Base-by-base conservation (phyloP, 2,888 invertebrate genomes). In the Mesorhabditis sp. region DNA sequence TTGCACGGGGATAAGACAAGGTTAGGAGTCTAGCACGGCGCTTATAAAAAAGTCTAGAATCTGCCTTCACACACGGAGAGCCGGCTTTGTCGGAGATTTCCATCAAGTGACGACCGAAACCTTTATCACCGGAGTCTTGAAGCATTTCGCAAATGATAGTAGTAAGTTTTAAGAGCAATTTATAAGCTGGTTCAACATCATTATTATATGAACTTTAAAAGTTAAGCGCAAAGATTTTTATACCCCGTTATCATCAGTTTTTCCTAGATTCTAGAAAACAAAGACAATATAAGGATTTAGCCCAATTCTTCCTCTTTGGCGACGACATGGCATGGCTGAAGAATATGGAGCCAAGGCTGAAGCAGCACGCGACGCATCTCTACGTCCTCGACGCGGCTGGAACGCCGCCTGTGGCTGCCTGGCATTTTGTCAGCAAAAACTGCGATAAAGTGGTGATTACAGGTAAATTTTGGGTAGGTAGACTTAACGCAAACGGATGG, bases 401-500 rank as follows among this genome's bases (percentile, higher is more conserved):
- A 50, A 13, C 58, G 58, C 58, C 58, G n/a, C 58, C 58, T 10
- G 58, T 50, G 10, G 58, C 58, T 50, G n/a, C 58, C 7, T 50
- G 58, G 58, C 58, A 50, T 50, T 50, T 50, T n/a, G 7, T 2
- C n/a, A 13, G 10, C 7, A 10, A 50, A 2, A 2, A 50, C n/a
- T 50, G 58, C n/a, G 58, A 50, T n/a, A 50, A 50, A 50, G 58
- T 50, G 7, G 58, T 50, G 58, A 50, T 50, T n/a, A 50, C 58
- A 50, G 58, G 58, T 50, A n/a, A 50, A n/a, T 13, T n/a, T 28
- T 28, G 28, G 28, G 2, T 28, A 28, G 28, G 28, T 28, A 28
- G 2, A 28, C 28, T 28, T 28, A 28, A n/a, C n/a, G n/a, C n/a
- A n/a, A n/a, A n/a, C n/a, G n/a, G n/a, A n/a, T n/a, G n/a, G n/a